Conservation (phyloP, 2,888 invertebrate species). For the Agriopis leucophaearia region DNA sequence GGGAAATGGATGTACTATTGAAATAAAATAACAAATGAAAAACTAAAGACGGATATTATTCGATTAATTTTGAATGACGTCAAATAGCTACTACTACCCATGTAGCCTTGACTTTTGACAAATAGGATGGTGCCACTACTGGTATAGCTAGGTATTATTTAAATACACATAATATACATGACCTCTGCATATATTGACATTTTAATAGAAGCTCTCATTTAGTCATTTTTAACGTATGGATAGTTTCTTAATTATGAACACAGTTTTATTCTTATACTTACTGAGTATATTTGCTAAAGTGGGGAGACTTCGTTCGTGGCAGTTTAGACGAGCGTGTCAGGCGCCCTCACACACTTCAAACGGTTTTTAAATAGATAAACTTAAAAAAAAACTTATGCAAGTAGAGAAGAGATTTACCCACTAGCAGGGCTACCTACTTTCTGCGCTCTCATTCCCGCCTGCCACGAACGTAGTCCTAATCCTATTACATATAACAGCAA, state of each 20-base stretch:
- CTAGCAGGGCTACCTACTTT: too few species aligned
- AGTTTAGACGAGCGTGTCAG: not conserved
- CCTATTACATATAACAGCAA: too few species aligned
- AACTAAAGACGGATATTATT: too few species aligned
- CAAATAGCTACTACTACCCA: constrained; percentile 35
- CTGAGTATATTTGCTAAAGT: not conserved
- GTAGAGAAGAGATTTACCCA: too few species aligned
- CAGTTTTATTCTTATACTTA: constrained; percentile 28
- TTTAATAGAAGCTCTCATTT: constrained; percentile 56
- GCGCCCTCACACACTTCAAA: too few species aligned
- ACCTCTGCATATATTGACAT: constrained; percentile 71
- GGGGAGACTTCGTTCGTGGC: not conserved
- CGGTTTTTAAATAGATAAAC: too few species aligned
- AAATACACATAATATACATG: constrained; percentile 53
- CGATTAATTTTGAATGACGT: constrained; percentile 31
- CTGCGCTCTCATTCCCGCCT: too few species aligned
- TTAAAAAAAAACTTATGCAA: too few species aligned
- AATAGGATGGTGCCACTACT: constrained; percentile 51
- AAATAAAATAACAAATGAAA: too few species aligned
- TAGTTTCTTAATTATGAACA: constrained; percentile 48
- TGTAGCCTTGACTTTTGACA: constrained; percentile 66
- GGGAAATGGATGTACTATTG: too few species aligned
- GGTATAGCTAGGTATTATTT: constrained; percentile 49
- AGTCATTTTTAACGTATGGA: constrained; percentile 55
- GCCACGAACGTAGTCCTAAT: too few species aligned